Evolutionary conservation across 2,113 vertebrate species (phyloP).

Genomic region (Scartelaos histophorus): DNA sequence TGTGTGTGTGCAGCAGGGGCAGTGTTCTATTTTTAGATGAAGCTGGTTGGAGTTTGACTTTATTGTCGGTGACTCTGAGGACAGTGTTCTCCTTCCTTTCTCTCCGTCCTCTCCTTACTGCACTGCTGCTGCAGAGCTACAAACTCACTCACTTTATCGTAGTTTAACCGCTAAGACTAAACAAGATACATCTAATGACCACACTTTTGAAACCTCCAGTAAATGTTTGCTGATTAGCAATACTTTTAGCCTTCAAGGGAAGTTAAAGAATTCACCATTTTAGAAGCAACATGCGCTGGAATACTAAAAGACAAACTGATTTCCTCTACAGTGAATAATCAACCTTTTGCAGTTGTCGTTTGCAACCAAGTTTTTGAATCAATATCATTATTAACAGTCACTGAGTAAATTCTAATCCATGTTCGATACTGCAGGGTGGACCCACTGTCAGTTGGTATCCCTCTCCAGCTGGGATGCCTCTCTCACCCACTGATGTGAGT

Average conservation of each 20-base stretch:
- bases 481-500: slow-evolving; percentile 20
- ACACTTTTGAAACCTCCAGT: neutral
- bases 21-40: slow-evolving; percentile 60
- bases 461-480: slow-evolving; percentile 14
- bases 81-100: slow-evolving; percentile 29
- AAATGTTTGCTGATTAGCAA: too few relatives aligned
- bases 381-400: neutral
- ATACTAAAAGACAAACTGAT: neutral
- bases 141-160: neutral
- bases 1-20: slow-evolving; percentile 28
- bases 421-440: neutral
- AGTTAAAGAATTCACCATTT: too few relatives aligned
- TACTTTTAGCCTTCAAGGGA: too few relatives aligned
- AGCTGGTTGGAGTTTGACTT: slow-evolving; percentile 47
- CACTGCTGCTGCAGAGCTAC: neutral
- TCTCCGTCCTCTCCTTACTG: neutral
- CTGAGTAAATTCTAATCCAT: neutral
- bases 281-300: too few relatives aligned
- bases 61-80: slow-evolving; percentile 38
- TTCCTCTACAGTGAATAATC: neutral
- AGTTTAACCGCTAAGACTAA: neutral
- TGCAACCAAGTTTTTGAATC: neutral
- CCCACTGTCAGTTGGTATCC: neutral
- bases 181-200: neutral
- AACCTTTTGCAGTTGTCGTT: neutral